Conservation (phyloP, 2,113 vertebrate species). For the Eolophus roseicapilla region DNA sequence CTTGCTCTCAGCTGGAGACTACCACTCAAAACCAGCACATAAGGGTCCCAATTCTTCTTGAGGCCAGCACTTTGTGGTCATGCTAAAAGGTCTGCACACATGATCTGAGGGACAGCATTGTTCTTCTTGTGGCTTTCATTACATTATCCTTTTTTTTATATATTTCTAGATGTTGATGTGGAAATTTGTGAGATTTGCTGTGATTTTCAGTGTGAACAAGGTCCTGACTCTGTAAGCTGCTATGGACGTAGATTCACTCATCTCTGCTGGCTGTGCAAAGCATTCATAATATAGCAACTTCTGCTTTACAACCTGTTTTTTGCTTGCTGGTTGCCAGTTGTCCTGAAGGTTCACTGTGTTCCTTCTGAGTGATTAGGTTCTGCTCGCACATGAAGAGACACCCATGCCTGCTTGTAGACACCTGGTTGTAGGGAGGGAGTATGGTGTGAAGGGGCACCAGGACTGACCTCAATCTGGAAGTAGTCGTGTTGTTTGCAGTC, state of each 20-base stretch:
- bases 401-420: too few species aligned
- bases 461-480: background rate
- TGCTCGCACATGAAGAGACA: too few species aligned
- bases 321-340: background rate
- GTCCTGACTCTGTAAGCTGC: background rate
- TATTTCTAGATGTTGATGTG: background rate
- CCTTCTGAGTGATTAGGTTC: background rate
- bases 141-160: background rate
- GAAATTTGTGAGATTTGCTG: background rate
- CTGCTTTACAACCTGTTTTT: background rate
- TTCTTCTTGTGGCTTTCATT: background rate
- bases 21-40: fast-evolving
- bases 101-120: background rate
- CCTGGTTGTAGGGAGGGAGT: background rate
- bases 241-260: background rate
- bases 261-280: background rate
- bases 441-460: background rate
- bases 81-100: background rate
- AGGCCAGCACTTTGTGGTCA: background rate
- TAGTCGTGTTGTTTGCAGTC: background rate
- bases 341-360: fast-evolving
- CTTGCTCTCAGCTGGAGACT: background rate
- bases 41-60: background rate
- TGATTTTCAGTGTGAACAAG: background rate
- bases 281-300: background rate